These are phyloP conservation scores for Achlya flavicornis DNA, from an alignment of 2,888 invertebrate species.

Conservation along the genomic window DNA sequence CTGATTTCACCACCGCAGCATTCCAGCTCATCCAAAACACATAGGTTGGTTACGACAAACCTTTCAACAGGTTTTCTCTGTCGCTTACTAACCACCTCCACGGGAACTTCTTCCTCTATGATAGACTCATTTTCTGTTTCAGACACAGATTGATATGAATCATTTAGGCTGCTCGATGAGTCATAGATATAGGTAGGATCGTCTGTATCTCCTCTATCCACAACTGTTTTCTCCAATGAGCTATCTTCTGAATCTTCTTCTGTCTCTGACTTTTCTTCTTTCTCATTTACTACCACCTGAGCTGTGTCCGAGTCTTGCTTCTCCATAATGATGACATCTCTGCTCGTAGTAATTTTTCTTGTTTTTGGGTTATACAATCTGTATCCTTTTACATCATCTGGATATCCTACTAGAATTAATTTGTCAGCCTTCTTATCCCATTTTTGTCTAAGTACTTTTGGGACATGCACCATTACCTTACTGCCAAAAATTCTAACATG, in stretches of 20 bases:
- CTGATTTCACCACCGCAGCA: not conserved
- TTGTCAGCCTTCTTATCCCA: constrained; percentile 22
- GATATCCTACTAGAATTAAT: constrained; percentile 8
- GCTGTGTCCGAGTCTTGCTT: not conserved
- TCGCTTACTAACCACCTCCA: too few relatives aligned
- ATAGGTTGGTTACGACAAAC: not conserved
- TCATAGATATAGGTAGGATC: too few relatives aligned
- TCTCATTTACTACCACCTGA: not conserved
- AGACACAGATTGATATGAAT: too few relatives aligned
- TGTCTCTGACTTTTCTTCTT: not conserved
- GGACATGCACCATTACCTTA: constrained; percentile 15
- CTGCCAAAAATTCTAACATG: constrained; percentile 16
- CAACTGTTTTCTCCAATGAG: too few relatives aligned
- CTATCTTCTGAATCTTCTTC: not conserved
- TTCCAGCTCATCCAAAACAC: not conserved
- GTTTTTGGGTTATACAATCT: constrained; percentile 3
- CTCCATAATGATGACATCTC: not conserved
- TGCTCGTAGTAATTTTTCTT: not conserved
- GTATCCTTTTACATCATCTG: constrained; percentile 6
- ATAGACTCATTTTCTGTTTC: too few relatives aligned
- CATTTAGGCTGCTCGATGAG: too few relatives aligned
- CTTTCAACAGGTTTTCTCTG: too few relatives aligned
- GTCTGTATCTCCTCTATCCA: too few relatives aligned
- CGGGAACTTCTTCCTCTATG: too few relatives aligned
- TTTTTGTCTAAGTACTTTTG: constrained; percentile 14